These are phyloP conservation scores for Achatina immaculata DNA, from an alignment of 1,140 invertebrate species.

Conservation along the genomic window DNA sequence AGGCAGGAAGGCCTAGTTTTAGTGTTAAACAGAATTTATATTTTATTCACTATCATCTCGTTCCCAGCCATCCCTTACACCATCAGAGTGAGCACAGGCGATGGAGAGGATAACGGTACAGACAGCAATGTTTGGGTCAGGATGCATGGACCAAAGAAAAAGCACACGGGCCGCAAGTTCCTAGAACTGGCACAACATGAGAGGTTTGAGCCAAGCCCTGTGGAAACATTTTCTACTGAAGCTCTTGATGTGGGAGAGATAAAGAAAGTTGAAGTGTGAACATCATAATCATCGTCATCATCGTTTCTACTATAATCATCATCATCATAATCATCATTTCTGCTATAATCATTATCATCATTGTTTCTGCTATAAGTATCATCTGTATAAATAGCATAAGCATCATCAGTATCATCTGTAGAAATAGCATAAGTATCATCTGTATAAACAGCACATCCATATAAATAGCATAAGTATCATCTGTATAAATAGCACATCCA, in stretches of 20 bases:
- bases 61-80: conserved; percentile 69
- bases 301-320: not conserved
- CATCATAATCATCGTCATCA: too few species aligned
- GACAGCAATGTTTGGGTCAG: conserved; percentile 68
- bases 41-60: conserved; percentile 42
- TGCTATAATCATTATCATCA: too few species aligned
- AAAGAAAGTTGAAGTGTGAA: conserved; percentile 67
- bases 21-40: too few species aligned
- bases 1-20: too few species aligned
- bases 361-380: too few species aligned
- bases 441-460: too few species aligned
- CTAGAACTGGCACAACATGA: conserved; percentile 65
- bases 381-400: too few species aligned
- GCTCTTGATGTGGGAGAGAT: conserved; percentile 68
- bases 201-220: conserved; percentile 65
- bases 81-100: conserved; percentile 65
- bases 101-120: conserved; percentile 68
- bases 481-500: too few species aligned
- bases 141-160: conserved; percentile 60
- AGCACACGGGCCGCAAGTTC: conserved; percentile 61
- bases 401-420: too few species aligned
- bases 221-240: conserved; percentile 69
- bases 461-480: too few species aligned
- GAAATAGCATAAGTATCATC: too few species aligned
- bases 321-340: not conserved